Evolutionary conservation across 2,113 vertebrate species (phyloP).

Genomic region (Lichenostomus cassidix): DNA sequence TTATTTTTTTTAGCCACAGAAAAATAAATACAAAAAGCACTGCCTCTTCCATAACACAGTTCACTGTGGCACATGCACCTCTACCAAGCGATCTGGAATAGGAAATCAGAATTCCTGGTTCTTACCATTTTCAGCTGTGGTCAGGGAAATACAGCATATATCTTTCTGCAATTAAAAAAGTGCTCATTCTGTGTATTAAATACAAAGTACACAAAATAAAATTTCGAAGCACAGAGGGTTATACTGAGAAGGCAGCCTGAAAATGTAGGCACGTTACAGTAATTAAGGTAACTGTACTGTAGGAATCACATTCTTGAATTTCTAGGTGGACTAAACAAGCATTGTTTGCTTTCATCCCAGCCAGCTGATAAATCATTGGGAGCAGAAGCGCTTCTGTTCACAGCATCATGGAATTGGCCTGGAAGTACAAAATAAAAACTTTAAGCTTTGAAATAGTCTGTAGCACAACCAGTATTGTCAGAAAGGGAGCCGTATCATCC

Average conservation of each 20-base stretch:
- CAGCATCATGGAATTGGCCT: constrained; percentile 31
- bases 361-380: constrained; percentile 18
- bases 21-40: constrained; percentile 75
- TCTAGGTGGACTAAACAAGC: constrained; percentile 60
- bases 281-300: constrained; percentile 76
- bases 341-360: constrained; percentile 61
- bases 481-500: background rate
- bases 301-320: constrained; percentile 75
- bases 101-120: constrained; percentile 58
- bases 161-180: constrained; percentile 78
- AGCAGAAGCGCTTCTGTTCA: constrained; percentile 52
- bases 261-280: constrained; percentile 90
- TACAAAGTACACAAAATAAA: constrained; percentile 91
- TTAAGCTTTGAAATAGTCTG: background rate
- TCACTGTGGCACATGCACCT: constrained; percentile 77
- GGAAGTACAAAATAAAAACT: background rate
- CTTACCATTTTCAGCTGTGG: constrained; percentile 56
- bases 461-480: background rate
- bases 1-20: constrained; percentile 58
- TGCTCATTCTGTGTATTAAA: constrained; percentile 91
- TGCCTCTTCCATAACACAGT: constrained; percentile 67
- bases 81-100: constrained; percentile 48
- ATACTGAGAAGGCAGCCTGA: constrained; percentile 87
- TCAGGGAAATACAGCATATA: constrained; percentile 57
- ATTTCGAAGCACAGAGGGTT: constrained; percentile 81